phyloP scores from a whole-genome alignment of 2,113 vertebrate species.

The Pelmatolapia mariae region DNA sequence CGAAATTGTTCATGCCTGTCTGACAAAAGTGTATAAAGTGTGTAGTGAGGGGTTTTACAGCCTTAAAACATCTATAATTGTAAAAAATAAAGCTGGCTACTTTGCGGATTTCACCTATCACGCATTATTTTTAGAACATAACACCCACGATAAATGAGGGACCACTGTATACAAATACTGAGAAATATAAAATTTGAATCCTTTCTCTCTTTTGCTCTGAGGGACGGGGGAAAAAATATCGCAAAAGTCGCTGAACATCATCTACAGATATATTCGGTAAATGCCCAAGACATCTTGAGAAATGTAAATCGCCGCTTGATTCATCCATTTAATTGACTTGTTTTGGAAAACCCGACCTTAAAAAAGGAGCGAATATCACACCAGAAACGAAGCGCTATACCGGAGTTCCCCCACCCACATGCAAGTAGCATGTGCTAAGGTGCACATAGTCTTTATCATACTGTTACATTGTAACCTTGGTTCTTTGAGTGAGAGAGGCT shows the following conservation, averaged over 20 bases:
- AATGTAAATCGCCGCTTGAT: not conserved
- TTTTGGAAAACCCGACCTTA: rapidly evolving
- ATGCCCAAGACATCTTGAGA: not conserved
- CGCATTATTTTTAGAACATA: not conserved
- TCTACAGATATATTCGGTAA: not conserved
- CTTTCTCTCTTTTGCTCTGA: not conserved
- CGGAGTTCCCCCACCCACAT: not conserved
- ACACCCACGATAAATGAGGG: rapidly evolving
- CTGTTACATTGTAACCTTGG: not conserved
- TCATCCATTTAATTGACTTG: not conserved
- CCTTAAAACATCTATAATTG: not conserved
- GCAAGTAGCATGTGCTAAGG: not conserved
- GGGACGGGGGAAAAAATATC: rapidly evolving
- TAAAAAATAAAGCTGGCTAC: not conserved
- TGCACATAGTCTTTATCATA: not conserved
- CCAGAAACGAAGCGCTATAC: rapidly evolving
- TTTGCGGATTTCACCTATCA: not conserved
- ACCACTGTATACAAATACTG: not conserved
- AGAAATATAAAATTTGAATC: not conserved
- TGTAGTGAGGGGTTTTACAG: not conserved
- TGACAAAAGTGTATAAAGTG: not conserved
- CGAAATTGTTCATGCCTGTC: too few species aligned
- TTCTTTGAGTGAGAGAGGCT: not conserved
- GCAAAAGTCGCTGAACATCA: not conserved
- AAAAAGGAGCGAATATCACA: not conserved